Percentiles rank a stretch among this genome's conserved stretches.
These are phyloP conservation scores for Hyles lineata DNA, from an alignment of 2,888 invertebrate genomes.

Conservation along the genomic window DNA sequence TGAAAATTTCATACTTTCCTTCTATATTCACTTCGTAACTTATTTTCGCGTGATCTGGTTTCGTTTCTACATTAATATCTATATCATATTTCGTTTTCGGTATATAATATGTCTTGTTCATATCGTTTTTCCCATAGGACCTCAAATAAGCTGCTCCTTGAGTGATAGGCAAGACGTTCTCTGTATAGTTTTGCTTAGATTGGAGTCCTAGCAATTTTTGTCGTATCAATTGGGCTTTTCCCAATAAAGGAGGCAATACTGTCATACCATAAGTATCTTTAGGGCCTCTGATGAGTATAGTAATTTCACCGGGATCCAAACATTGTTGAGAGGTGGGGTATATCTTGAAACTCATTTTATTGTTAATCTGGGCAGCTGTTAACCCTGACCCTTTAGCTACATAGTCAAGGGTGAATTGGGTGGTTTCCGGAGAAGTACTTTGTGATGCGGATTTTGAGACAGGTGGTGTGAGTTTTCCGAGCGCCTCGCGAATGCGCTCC, in stretches of 20 bases:
- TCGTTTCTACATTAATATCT: constrained; percentile 76
- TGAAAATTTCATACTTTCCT: constrained; percentile 84
- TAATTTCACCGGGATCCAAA: constrained; percentile 77
- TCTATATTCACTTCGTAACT: constrained; percentile 78
- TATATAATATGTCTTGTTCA: constrained; percentile 78
- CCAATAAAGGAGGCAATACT: constrained; percentile 74
- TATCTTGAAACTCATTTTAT: constrained; percentile 84
- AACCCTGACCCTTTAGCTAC: constrained; percentile 86
- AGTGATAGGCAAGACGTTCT: constrained; percentile 73
- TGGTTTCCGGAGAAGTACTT: constrained; percentile 66
- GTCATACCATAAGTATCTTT: constrained; percentile 76
- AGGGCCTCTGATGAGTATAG: constrained; percentile 78
- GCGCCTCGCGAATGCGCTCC: constrained; percentile 75
- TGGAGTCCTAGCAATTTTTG: constrained; percentile 75
- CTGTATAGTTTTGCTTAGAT: constrained; percentile 66
- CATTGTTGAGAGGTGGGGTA: constrained; percentile 83
- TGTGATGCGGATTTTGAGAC: constrained; percentile 69
- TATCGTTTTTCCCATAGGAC: constrained; percentile 75
- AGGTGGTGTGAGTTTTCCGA: constrained; percentile 72
- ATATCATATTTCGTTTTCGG: constrained; percentile 81
- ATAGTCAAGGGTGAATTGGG: constrained; percentile 80
- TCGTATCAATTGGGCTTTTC: constrained; percentile 77
- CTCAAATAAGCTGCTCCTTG: constrained; percentile 77
- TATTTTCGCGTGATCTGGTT: constrained; percentile 80
- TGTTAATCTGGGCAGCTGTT: constrained; percentile 83